phyloP scores from a whole-genome alignment of 1,140 invertebrate species.

The Venturia canescens region DNA sequence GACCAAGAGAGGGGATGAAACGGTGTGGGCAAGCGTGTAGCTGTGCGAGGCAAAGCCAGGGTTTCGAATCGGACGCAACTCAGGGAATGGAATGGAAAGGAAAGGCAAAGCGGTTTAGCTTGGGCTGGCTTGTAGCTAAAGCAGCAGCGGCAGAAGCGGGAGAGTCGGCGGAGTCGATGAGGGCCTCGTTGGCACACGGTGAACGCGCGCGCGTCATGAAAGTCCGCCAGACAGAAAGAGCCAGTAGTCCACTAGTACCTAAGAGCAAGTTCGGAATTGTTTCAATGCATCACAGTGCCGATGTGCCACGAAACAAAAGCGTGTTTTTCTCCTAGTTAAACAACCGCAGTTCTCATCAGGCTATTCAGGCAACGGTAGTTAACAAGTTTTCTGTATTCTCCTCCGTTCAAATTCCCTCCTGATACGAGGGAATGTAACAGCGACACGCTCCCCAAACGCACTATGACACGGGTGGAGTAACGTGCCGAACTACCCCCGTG shows the following conservation, averaged over 20 bases:
- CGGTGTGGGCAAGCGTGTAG: not conserved
- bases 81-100: constrained; percentile 49
- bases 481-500: not conserved
- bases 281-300: not conserved
- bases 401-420: no score
- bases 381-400: no score
- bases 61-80: not conserved
- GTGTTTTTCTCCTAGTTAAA: no score
- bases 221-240: constrained; percentile 38
- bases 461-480: not conserved
- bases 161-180: constrained; percentile 41
- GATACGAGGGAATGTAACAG: not conserved
- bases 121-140: constrained; percentile 21
- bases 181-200: constrained; percentile 49
- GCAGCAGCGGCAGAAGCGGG: constrained; percentile 30
- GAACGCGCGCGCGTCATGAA: constrained; percentile 48
- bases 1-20: not conserved
- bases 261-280: constrained; percentile 4
- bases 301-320: not conserved
- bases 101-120: constrained; percentile 45
- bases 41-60: constrained; percentile 23
- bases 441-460: not conserved
- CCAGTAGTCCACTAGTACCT: constrained; percentile 20
- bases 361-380: not conserved
- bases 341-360: not conserved